Evolutionary conservation across 2,113 vertebrate genomes (phyloP).

Genomic region (Cygnus atratus): DNA sequence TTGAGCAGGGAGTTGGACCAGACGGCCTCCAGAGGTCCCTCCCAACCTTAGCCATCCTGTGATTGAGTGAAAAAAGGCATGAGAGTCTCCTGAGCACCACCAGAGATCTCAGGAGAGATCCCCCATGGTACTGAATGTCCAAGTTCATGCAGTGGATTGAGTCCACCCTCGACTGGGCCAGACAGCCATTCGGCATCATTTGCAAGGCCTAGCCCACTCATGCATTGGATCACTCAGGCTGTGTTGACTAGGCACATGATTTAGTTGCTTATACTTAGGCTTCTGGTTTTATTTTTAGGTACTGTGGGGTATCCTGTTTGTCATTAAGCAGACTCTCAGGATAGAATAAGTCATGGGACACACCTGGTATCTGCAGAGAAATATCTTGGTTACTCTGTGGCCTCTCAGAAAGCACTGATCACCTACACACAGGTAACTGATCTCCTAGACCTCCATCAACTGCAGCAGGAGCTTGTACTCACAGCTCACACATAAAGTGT

Average conservation of each 20-base stretch:
- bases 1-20: no score
- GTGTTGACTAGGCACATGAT: fast-evolving
- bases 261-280: background rate
- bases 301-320: background rate
- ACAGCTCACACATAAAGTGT: background rate
- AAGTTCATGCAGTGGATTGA: background rate
- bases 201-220: background rate
- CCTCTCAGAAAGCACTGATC: background rate
- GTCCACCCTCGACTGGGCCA: background rate
- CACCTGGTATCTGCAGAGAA: background rate
- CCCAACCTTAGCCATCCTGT: background rate
- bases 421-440: background rate
- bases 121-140: background rate
- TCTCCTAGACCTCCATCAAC: background rate
- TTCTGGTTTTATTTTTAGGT: background rate
- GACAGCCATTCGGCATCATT: background rate
- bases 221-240: background rate
- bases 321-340: background rate
- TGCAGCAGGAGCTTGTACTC: background rate
- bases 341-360: background rate
- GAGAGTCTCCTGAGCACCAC: background rate
- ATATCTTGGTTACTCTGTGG: background rate
- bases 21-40: no score
- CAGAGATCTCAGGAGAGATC: background rate
- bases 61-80: background rate